Conservation (phyloP, 2,113 vertebrate species). For the Lucifuga dentata region DNA sequence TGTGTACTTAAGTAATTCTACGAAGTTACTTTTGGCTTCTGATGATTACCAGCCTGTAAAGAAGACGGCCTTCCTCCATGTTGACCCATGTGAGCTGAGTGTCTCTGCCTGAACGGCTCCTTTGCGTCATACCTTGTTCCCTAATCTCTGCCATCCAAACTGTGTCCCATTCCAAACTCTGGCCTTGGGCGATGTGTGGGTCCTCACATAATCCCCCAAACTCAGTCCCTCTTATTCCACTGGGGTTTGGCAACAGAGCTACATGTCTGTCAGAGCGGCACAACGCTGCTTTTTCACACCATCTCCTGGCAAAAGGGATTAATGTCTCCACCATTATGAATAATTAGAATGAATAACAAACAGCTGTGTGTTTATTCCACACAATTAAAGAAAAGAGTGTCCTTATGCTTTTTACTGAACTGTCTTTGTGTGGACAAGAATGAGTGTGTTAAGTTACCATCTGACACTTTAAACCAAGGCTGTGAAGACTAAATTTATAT, state of each 20-base stretch:
- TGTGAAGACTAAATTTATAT: background rate
- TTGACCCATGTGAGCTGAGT: constrained; percentile 42
- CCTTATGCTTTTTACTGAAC: constrained; percentile 38
- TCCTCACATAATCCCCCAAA: constrained; percentile 77
- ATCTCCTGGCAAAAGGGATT: constrained; percentile 71
- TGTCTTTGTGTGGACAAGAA: constrained; percentile 8
- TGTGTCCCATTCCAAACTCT: constrained; percentile 71
- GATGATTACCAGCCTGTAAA: constrained; percentile 22
- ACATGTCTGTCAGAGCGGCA: constrained; percentile 43
- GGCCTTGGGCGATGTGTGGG: constrained; percentile 76
- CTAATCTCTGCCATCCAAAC: constrained; percentile 81
- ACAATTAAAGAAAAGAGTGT: constrained; percentile 53
- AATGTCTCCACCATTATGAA: constrained; percentile 71
- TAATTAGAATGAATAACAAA: constrained; percentile 76
- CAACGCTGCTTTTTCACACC: constrained; percentile 65
- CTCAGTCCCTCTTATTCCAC: constrained; percentile 66
- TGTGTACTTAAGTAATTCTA: too few relatives aligned
- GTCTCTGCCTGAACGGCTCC: constrained; percentile 43
- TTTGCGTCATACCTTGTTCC: constrained; percentile 48
- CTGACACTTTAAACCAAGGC: constrained; percentile 34
- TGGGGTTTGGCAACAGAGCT: constrained; percentile 69
- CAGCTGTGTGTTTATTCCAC: constrained; percentile 69
- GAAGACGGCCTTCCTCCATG: constrained; percentile 18
- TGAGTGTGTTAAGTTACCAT: constrained; percentile 15
- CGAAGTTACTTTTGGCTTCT: too few relatives aligned